Conservation (phyloP, 2,888 invertebrate species). For the Melieria crassipennis region DNA sequence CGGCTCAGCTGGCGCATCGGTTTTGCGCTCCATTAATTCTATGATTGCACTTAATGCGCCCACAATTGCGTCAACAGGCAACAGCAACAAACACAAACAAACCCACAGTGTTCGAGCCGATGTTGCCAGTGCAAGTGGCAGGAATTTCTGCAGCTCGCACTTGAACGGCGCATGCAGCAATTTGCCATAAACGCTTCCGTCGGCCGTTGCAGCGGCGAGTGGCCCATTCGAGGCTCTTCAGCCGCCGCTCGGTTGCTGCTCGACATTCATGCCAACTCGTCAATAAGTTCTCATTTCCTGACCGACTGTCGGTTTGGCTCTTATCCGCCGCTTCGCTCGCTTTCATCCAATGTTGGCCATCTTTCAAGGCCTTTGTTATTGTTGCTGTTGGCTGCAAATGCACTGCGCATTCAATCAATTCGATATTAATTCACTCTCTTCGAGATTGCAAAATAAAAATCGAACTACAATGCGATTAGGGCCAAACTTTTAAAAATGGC, state of each 20-base stretch:
- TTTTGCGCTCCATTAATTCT: conserved; percentile 33
- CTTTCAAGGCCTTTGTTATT: not conserved
- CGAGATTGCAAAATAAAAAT: conserved; percentile 17
- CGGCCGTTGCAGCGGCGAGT: not conserved
- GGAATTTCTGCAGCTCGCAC: not conserved
- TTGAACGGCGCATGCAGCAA: not conserved
- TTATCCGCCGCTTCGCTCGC: no score
- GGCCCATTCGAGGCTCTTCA: not conserved
- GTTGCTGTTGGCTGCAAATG: not conserved
- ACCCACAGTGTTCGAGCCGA: not conserved
- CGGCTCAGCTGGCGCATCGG: conserved; percentile 12
- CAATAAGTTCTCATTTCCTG: conserved; percentile 3
- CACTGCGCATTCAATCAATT: not conserved
- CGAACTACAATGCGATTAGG: conserved; percentile 18
- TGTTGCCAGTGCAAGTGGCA: no score
- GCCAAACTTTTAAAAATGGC: not conserved
- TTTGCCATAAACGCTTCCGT: no score
- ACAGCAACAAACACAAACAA: not conserved
- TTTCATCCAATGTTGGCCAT: not conserved
- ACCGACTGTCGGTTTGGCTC: no score
- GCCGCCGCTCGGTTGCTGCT: no score
- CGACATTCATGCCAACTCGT: conserved; percentile 13
- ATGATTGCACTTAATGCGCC: conserved; percentile 19
- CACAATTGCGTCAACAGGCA: not conserved
- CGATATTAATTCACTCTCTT: conserved; percentile 3